Percentiles rank a stretch among this genome's conserved stretches.
These are phyloP conservation scores for Chloromyia formosa DNA, from an alignment of 2,888 invertebrate genomes.

Conservation along the genomic window DNA sequence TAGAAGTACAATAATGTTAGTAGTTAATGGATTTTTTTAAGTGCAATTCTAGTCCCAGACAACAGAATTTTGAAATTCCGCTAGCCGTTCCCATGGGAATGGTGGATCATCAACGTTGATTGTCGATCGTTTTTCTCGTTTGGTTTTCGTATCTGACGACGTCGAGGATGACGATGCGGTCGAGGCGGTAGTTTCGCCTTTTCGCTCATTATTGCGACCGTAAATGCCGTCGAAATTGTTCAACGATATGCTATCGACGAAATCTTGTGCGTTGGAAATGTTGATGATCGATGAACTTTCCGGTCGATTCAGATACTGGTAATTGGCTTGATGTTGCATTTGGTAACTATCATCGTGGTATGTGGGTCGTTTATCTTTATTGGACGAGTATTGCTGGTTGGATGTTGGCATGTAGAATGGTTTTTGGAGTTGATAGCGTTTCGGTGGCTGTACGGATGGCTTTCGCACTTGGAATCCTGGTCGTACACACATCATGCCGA, in stretches of 20 bases:
- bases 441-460: conserved; percentile 61
- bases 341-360: conserved; percentile 55
- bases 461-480: conserved; percentile 64
- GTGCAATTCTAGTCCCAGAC: conserved; percentile 69
- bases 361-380: conserved; percentile 50
- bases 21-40: neutral
- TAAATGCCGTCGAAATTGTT: conserved; percentile 60
- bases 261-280: conserved; percentile 52
- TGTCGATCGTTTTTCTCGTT: conserved; percentile 46
- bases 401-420: conserved; percentile 60
- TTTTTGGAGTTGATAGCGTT: conserved; percentile 62
- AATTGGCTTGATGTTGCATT: conserved; percentile 57
- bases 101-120: conserved; percentile 65
- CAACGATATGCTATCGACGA: conserved; percentile 58
- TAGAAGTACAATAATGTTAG: no score
- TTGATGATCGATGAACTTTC: conserved; percentile 56
- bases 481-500: conserved; percentile 91
- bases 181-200: conserved; percentile 57
- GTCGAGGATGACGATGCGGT: conserved; percentile 53
- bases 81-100: conserved; percentile 82
- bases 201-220: conserved; percentile 61
- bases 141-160: conserved; percentile 51
- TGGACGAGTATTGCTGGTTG: conserved; percentile 50
- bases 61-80: conserved; percentile 73
- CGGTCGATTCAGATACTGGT: conserved; percentile 62